Base-by-base conservation (phyloP, 2,797 vertebrate species). In the Phaenicophaeus curvirostris region DNA sequence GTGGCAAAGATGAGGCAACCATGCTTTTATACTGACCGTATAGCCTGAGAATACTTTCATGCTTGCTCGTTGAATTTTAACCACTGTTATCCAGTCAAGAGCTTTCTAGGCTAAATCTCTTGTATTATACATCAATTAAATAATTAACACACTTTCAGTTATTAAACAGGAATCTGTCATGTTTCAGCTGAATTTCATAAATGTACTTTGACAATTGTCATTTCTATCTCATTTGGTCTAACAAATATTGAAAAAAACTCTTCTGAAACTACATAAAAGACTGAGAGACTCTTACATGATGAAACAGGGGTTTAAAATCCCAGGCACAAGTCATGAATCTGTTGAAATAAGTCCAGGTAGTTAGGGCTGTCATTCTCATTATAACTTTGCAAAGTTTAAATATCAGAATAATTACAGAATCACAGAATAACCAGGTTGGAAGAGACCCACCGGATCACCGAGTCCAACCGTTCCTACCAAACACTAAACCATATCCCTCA, bases 361-460 rank as follows among this genome's bases (percentile, higher is more conserved):
- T 69, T 91, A 65, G 63, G 46, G 14, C 6, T 84, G 68, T 81
- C 76, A 79, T 67, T 85, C 23, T 62, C 57, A 51, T 42, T 33
- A 37, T 96, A 93, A 80, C 50, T 90, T 86, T 72, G 74, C 25
- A 27, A 82, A 54, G 15, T 48, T 91, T 89, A 69, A 72, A 82
- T 24, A 74, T 44, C 7, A 13, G 27, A 50, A 72, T 72, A 50
- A 92, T n/a, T n/a, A n/a, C n/a, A n/a, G n/a, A n/a, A n/a, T n/a
- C n/a, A n/a, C n/a, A n/a, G n/a, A n/a, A n/a, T n/a, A n/a, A n/a
- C n/a, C n/a, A n/a, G n/a, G n/a, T n/a, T n/a, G n/a, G n/a, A n/a
- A n/a, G n/a, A n/a, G n/a, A n/a, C n/a, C n/a, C n/a, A n/a, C n/a
- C n/a, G n/a, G n/a, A n/a, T n/a, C n/a, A n/a, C n/a, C n/a, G n/a